A percentile compares a stretch with the other conserved stretches of the same genome.
Conservation (phyloP, 1,140 invertebrate genomes). For the Choristoneura fumiferana region DNA sequence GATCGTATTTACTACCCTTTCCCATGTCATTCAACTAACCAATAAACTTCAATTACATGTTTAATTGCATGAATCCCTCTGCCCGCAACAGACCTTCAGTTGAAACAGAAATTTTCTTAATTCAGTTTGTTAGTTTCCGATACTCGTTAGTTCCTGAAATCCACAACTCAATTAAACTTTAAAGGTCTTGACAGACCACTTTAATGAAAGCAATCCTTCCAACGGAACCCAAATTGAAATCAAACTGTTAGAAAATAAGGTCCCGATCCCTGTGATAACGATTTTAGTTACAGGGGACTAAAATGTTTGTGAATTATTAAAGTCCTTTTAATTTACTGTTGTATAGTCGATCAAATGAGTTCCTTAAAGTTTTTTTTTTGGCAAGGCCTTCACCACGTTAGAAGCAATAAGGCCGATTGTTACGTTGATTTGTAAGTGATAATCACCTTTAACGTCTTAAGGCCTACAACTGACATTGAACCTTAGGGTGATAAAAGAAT, state of each 20-base stretch:
- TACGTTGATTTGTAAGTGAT: too few species aligned
- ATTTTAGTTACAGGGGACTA: background rate
- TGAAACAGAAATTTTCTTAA: conserved; percentile 34
- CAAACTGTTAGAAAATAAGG: background rate
- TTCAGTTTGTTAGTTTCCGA: conserved; percentile 58
- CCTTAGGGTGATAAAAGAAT: too few species aligned
- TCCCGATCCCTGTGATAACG: too few species aligned
- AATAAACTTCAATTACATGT: conserved; percentile 4
- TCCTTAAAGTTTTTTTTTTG: too few species aligned
- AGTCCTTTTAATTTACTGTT: conserved; percentile 16
- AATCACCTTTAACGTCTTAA: too few species aligned
- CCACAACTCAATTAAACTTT: conserved; percentile 73
- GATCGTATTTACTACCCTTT: background rate
- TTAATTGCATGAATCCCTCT: conserved; percentile 13
- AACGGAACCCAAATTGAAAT: background rate
- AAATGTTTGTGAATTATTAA: conserved; percentile 19
- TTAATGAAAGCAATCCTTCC: conserved; percentile 42
- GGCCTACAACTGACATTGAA: too few species aligned
- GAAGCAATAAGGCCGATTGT: too few species aligned
- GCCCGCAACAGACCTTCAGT: background rate
- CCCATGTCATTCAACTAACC: background rate
- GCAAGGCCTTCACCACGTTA: too few species aligned
- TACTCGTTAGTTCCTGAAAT: conserved; percentile 59
- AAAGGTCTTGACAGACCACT: conserved; percentile 54
- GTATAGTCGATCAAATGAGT: too few species aligned